A percentile compares a stretch with the other conserved stretches of the same genome.
Conservation (phyloP, 1,140 invertebrate species). For the Drosophila neocordata region DNA sequence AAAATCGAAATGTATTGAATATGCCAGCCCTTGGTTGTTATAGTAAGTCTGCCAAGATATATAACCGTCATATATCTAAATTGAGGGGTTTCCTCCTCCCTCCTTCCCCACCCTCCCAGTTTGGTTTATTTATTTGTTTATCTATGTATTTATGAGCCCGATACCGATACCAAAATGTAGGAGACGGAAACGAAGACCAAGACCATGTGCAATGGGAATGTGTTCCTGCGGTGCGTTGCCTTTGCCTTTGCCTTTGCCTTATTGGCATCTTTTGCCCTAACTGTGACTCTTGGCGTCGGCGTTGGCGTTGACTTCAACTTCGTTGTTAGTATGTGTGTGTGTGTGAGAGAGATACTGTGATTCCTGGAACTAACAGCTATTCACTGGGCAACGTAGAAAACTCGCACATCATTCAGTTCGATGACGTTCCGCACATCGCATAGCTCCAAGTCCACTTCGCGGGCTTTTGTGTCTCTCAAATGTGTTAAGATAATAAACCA, state of each 20-base stretch:
- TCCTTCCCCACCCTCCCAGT: constrained; percentile 19
- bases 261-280: constrained; percentile 31
- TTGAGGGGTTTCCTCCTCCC: background rate
- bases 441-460: constrained; percentile 59
- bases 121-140: constrained; percentile 77
- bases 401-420: constrained; percentile 82
- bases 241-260: constrained; percentile 33
- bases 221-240: constrained; percentile 8
- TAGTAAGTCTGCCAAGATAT: constrained; percentile 55
- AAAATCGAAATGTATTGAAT: constrained; percentile 56
- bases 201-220: constrained; percentile 38
- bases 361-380: constrained; percentile 83
- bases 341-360: constrained; percentile 50
- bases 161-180: constrained; percentile 12
- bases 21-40: constrained; percentile 10
- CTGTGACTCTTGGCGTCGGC: constrained; percentile 51
- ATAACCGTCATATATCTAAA: constrained; percentile 68
- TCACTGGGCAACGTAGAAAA: constrained; percentile 78
- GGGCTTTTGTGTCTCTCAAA: constrained; percentile 60
- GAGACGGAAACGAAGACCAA: background rate
- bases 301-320: background rate
- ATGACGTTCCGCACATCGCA: constrained; percentile 65
- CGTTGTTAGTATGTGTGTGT: constrained; percentile 26
- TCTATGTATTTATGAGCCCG: constrained; percentile 73
- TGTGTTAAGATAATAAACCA: constrained; percentile 79